Evolutionary conservation across 2,113 vertebrate genomes (phyloP).

Genomic region (Gadus macrocephalus): DNA sequence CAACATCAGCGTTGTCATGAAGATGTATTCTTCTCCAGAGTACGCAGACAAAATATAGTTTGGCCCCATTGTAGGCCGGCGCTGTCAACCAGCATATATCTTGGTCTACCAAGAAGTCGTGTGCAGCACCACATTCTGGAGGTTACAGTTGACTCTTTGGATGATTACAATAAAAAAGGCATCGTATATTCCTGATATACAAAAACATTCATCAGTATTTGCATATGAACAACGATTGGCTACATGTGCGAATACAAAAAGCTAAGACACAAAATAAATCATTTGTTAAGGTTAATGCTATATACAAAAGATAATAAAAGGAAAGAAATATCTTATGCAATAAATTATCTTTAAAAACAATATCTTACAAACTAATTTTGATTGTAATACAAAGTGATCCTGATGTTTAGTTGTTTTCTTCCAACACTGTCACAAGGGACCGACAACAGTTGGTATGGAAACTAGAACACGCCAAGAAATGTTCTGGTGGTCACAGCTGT

Average conservation of each 20-base stretch:
- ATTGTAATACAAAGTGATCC: slow-evolving; percentile 61
- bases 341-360: slow-evolving; percentile 73
- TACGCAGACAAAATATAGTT: slow-evolving; percentile 44
- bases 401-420: slow-evolving; percentile 35
- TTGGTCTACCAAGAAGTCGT: slow-evolving; percentile 30
- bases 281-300: slow-evolving; percentile 60
- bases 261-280: slow-evolving; percentile 62
- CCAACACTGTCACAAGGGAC: slow-evolving; percentile 47
- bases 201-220: slow-evolving; percentile 68
- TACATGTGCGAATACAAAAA: slow-evolving; percentile 62
- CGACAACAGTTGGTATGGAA: slow-evolving; percentile 43
- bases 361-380: slow-evolving; percentile 68
- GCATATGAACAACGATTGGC: slow-evolving; percentile 62
- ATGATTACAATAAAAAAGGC: slow-evolving; percentile 49
- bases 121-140: slow-evolving; percentile 40
- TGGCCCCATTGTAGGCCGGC: slow-evolving; percentile 27
- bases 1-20: slow-evolving; percentile 33
- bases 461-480: slow-evolving; percentile 39
- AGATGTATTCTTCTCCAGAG: slow-evolving; percentile 48
- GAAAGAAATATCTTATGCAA: slow-evolving; percentile 57
- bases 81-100: slow-evolving; percentile 33
- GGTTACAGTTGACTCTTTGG: slow-evolving; percentile 56
- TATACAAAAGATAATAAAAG: slow-evolving; percentile 60
- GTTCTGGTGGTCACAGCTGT: slow-evolving; percentile 55
- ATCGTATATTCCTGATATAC: slow-evolving; percentile 68